Evolutionary conservation across 2,888 invertebrate species (phyloP).

Genomic region (Sminthurinus aureus): DNA sequence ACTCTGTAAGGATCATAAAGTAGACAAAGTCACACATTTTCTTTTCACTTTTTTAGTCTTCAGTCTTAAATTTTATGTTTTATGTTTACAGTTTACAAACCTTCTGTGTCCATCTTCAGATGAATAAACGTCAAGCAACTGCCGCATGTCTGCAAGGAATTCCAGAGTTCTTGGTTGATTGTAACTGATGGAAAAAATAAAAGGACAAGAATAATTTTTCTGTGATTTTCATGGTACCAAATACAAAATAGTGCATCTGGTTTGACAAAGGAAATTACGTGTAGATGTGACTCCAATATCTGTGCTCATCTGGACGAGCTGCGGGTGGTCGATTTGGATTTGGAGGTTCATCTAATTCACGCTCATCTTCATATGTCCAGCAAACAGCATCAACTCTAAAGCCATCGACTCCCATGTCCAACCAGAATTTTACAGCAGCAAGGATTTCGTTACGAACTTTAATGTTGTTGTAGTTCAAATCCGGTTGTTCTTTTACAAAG

Average conservation of each 20-base stretch:
- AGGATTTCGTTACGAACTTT: constrained; percentile 72
- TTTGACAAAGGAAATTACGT: too few species aligned
- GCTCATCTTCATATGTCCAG: constrained; percentile 64
- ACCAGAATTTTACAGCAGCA: constrained; percentile 74
- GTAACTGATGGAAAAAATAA: constrained; percentile 61
- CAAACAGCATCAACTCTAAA: constrained; percentile 78
- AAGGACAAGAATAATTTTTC: too few species aligned
- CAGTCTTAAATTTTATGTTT: too few species aligned
- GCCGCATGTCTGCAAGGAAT: constrained; percentile 72
- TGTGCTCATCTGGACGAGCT: constrained; percentile 66
- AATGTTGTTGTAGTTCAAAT: constrained; percentile 80
- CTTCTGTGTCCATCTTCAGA: constrained; percentile 63
- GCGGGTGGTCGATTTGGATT: constrained; percentile 57
- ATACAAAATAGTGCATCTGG: too few species aligned
- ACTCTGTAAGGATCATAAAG: too few species aligned
- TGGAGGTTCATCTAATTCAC: constrained; percentile 64
- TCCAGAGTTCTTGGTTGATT: constrained; percentile 70
- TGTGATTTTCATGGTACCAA: too few species aligned
- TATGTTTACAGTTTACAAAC: constrained; percentile 7
- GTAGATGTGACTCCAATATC: constrained; percentile 71
- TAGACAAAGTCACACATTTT: too few species aligned
- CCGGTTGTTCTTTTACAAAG: constrained; percentile 73
- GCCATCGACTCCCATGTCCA: constrained; percentile 80
- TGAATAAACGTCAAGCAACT: constrained; percentile 69
- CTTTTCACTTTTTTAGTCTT: too few species aligned